Percentiles rank a stretch among this genome's conserved stretches.
Evolutionary conservation across 2,888 invertebrate species (phyloP).

Genomic region (Myopa testacea): DNA sequence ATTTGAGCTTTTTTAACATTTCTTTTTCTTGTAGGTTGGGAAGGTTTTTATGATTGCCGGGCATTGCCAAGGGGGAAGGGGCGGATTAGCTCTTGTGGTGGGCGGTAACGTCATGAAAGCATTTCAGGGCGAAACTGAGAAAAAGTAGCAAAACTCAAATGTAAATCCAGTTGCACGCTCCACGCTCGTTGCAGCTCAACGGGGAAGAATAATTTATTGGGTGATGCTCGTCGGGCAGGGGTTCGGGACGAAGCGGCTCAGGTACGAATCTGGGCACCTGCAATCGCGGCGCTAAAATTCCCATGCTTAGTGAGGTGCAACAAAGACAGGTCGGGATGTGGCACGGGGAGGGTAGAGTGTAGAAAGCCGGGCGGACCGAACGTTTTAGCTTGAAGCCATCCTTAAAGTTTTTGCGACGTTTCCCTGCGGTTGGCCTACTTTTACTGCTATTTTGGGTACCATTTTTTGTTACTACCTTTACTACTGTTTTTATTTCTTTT

Average conservation of each 20-base stretch:
- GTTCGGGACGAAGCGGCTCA: not conserved
- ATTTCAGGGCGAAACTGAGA: not conserved
- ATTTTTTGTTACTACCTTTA: not conserved
- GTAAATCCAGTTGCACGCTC: slow-evolving; percentile 25
- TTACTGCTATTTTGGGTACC: not conserved
- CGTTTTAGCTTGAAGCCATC: not conserved
- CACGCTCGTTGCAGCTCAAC: slow-evolving; percentile 24
- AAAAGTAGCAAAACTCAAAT: slow-evolving; percentile 20
- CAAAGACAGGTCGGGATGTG: not conserved
- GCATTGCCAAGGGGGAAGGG: not conserved
- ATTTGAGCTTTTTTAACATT: not conserved
- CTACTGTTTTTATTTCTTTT: not conserved
- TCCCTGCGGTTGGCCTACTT: not conserved
- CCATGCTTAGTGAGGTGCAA: not conserved
- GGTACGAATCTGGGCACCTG: not conserved
- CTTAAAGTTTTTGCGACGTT: not conserved
- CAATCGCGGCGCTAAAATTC: not conserved
- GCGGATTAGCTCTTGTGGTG: not conserved
- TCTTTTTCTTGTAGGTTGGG: not conserved
- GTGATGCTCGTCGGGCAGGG: slow-evolving; percentile 13
- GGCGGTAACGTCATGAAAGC: not conserved
- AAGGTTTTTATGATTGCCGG: not conserved
- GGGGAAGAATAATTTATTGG: slow-evolving; percentile 38
- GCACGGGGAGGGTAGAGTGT: not conserved
- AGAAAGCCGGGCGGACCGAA: not conserved